A percentile compares a stretch with the other conserved stretches of the same genome.
phyloP scores from a whole-genome alignment of 2,113 vertebrate genomes.

The Gopherus flavomarginatus region DNA sequence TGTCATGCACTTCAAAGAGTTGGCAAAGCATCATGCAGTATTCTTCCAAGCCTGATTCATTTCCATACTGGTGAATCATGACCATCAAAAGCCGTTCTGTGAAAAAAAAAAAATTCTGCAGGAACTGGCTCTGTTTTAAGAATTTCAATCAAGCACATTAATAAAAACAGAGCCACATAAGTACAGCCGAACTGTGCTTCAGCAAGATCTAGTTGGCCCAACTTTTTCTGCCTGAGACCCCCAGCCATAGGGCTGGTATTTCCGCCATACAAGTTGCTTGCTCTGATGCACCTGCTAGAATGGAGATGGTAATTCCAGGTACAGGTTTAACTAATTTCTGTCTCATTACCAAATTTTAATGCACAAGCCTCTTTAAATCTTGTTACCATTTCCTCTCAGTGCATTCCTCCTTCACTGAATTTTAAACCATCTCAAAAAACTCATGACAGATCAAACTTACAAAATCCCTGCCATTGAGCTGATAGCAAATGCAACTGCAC shows the following conservation, averaged over 20 bases:
- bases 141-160: background rate
- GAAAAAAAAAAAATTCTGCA: background rate
- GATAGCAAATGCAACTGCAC: background rate
- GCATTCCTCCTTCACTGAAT: background rate
- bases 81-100: slow-evolving; percentile 15
- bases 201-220: background rate
- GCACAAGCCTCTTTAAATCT: background rate
- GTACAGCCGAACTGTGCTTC: background rate
- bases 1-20: slow-evolving; percentile 55
- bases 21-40: slow-evolving; percentile 14
- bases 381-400: background rate
- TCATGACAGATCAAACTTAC: background rate
- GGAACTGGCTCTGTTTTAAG: background rate
- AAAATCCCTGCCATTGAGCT: background rate
- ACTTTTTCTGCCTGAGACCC: background rate
- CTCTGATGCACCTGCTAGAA: background rate
- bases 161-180: background rate
- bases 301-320: background rate
- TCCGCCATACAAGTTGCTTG: background rate
- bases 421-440: background rate
- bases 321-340: background rate
- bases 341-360: background rate
- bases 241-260: background rate
- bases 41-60: slow-evolving; percentile 50
- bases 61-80: slow-evolving; percentile 61